phyloP scores from a whole-genome alignment of 2,797 vertebrate species.

The Kryptolebias ocellatus region DNA sequence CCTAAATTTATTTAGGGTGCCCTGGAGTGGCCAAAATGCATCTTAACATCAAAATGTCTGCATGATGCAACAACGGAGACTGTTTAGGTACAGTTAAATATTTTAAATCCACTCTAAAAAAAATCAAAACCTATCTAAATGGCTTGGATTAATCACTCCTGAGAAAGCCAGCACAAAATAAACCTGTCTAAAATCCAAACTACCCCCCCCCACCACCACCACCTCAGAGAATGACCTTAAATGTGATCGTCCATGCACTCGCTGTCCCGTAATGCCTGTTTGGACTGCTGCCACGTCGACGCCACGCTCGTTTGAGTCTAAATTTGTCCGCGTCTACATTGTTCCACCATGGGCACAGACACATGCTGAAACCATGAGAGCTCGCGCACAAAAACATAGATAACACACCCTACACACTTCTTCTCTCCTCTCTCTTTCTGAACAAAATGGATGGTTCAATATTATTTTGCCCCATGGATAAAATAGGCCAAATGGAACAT shows the following conservation, averaged over 20 bases:
- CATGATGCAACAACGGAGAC: too few species aligned
- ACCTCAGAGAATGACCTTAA: conserved; percentile 25
- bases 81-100: too few species aligned
- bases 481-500: conserved; percentile 16
- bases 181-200: too few species aligned
- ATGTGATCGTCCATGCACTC: conserved; percentile 4
- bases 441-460: conserved; percentile 31
- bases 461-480: conserved; percentile 16
- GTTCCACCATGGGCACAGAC: conserved; percentile 4
- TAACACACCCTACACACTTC: background rate
- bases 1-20: too few species aligned
- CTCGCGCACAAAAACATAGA: background rate
- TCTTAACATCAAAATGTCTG: too few species aligned
- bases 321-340: conserved; percentile 15
- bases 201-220: too few species aligned
- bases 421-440: conserved; percentile 2
- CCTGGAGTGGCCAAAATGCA: too few species aligned
- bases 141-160: background rate
- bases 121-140: too few species aligned
- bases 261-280: conserved; percentile 4
- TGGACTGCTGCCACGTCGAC: background rate
- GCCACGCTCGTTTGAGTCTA: conserved; percentile 21
- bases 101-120: too few species aligned
- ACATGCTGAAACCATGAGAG: conserved; percentile 2
- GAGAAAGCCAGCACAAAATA: background rate